phyloP scores from a whole-genome alignment of 2,113 vertebrate species.

The Monopterus albus region DNA sequence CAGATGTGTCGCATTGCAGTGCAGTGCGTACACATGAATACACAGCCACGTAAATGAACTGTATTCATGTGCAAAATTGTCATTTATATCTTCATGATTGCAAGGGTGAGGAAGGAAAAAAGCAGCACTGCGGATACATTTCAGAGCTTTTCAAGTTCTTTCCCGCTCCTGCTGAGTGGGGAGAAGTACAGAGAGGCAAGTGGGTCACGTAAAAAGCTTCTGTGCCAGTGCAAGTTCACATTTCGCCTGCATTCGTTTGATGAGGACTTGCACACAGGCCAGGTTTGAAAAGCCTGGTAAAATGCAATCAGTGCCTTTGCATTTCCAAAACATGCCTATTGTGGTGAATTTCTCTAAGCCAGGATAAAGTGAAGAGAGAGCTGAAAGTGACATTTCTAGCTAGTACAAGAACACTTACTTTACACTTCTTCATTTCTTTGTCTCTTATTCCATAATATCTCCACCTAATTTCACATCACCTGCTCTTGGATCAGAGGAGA shows the following conservation, averaged over 20 bases:
- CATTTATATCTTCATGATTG: slow-evolving; percentile 15
- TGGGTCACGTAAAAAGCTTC: not conserved
- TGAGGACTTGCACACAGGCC: slow-evolving; percentile 9
- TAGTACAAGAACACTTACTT: not conserved
- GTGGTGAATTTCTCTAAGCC: slow-evolving; percentile 7
- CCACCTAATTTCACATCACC: slow-evolving; percentile 14
- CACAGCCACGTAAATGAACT: not conserved
- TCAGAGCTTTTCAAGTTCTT: slow-evolving; percentile 20
- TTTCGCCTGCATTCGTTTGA: slow-evolving; percentile 9
- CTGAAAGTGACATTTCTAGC: slow-evolving; percentile 14
- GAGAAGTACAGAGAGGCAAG: slow-evolving; percentile 15
- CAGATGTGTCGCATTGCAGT: slow-evolving; percentile 26
- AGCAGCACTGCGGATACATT: not conserved
- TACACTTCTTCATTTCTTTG: not conserved
- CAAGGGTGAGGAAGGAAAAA: not conserved
- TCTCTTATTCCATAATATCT: not conserved
- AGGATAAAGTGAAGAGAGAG: not conserved
- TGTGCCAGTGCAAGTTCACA: not conserved
- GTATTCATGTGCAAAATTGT: slow-evolving; percentile 23
- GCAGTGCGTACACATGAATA: not conserved
- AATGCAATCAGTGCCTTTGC: slow-evolving; percentile 64
- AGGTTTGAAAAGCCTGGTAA: slow-evolving; percentile 28
- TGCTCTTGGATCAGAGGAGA: slow-evolving; percentile 32
- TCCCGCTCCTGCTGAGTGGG: slow-evolving; percentile 6
- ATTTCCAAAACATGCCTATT: slow-evolving; percentile 15